These are phyloP conservation scores for Diorhabda elongata DNA, from an alignment of 1,140 invertebrate genomes.

Conservation along the genomic window DNA sequence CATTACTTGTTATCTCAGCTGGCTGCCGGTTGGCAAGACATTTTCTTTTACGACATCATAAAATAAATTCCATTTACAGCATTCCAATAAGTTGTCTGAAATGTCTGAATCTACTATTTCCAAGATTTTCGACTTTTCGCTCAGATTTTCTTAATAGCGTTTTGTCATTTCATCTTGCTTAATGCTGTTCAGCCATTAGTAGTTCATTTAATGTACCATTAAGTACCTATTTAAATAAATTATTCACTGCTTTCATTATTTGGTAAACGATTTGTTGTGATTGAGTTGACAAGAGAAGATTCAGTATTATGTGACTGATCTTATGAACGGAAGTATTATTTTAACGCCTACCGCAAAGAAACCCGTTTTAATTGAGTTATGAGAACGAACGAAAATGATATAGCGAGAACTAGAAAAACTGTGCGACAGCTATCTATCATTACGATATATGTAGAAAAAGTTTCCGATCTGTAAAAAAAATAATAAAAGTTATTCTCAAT, in stretches of 20 bases:
- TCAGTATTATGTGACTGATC: too few relatives aligned
- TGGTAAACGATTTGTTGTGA: constrained; percentile 2
- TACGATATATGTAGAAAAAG: too few relatives aligned
- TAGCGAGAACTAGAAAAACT: too few relatives aligned
- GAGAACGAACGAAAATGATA: too few relatives aligned
- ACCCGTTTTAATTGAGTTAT: not conserved
- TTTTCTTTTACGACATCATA: constrained; percentile 26
- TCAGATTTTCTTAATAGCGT: constrained; percentile 10
- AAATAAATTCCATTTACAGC: constrained; percentile 24
- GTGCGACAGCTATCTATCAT: too few relatives aligned
- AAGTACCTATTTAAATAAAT: constrained; percentile 11
- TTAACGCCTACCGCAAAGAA: not conserved
- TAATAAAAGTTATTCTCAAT: too few relatives aligned
- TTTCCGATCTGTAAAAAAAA: too few relatives aligned
- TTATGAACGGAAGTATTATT: too few relatives aligned
- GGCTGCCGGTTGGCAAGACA: constrained; percentile 20
- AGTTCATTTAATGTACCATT: constrained; percentile 18
- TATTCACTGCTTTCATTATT: constrained; percentile 11
- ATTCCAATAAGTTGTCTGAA: constrained; percentile 13
- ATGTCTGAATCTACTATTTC: constrained; percentile 19
- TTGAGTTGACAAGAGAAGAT: constrained; percentile 5
- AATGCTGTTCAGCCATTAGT: constrained; percentile 18
- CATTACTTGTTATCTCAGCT: constrained; percentile 27
- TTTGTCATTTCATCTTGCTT: constrained; percentile 4
- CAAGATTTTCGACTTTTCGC: constrained; percentile 15